Conservation (phyloP, 2,888 invertebrate species). For the Meiosimyza platycephala region DNA sequence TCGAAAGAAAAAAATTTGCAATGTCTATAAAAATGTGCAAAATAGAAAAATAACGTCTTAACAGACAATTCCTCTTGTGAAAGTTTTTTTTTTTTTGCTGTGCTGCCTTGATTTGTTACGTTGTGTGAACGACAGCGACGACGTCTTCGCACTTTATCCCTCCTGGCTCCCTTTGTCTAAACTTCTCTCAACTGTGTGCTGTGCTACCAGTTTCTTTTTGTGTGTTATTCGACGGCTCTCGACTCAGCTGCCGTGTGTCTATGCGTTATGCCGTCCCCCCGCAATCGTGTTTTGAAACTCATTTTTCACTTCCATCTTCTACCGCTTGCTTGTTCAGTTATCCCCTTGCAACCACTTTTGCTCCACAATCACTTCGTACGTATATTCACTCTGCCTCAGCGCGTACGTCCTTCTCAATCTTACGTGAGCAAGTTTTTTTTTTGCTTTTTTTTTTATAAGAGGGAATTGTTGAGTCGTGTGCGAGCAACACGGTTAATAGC, state of each 20-base stretch:
- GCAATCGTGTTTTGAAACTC: slow-evolving; percentile 4
- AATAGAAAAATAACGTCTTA: slow-evolving; percentile 5
- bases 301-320: slow-evolving; percentile 13
- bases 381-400: not conserved
- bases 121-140: slow-evolving; percentile 42
- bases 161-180: not conserved
- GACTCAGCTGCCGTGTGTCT: slow-evolving; percentile 10
- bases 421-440: slow-evolving; percentile 22
- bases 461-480: slow-evolving; percentile 22
- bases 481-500: slow-evolving; percentile 11
- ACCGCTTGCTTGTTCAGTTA: not conserved
- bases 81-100: slow-evolving; percentile 31
- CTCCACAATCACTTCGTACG: slow-evolving; percentile 14
- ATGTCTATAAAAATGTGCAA: slow-evolving; percentile 4
- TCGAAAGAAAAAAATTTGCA: not conserved
- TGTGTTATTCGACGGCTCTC: slow-evolving; percentile 2
- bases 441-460: slow-evolving; percentile 8
- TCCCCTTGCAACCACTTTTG: slow-evolving; percentile 10
- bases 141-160: slow-evolving; percentile 31
- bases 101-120: slow-evolving; percentile 45
- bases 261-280: slow-evolving; percentile 7
- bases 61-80: slow-evolving; percentile 22
- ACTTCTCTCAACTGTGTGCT: not conserved
- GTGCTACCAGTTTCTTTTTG: not conserved
- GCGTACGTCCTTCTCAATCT: slow-evolving; percentile 2